Conservation (phyloP, 2,797 vertebrate genomes). For the Anguilla anguilla region DNA sequence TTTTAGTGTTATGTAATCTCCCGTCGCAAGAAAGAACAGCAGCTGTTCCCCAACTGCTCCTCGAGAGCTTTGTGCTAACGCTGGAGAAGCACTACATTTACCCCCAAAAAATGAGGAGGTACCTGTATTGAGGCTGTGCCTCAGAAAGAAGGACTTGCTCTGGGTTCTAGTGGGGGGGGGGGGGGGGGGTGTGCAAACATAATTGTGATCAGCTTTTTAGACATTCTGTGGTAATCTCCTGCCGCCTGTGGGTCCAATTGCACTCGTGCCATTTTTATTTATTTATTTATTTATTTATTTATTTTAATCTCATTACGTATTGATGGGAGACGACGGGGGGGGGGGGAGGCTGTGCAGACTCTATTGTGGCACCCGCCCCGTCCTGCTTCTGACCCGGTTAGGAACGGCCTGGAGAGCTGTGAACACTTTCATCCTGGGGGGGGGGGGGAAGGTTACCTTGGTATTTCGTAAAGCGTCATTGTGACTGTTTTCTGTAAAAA, state of each 20-base stretch:
- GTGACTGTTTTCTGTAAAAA: no score
- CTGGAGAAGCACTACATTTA: background rate
- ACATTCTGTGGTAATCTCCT: background rate
- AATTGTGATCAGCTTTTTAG: background rate
- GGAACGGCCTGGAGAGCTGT: background rate
- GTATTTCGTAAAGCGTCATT: no score
- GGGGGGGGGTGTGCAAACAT: no score
- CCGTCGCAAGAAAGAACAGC: background rate
- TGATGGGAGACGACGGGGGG: background rate
- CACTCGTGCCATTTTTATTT: conserved; percentile 3
- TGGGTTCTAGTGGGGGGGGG: background rate
- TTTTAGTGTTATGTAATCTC: background rate
- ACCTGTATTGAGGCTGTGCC: background rate
- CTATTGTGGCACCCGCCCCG: background rate
- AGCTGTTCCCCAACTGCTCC: background rate
- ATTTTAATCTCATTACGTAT: conserved; percentile 24
- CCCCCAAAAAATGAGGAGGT: background rate
- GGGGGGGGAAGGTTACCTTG: no score
- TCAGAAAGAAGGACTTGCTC: background rate
- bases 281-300: no score
- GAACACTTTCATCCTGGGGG: background rate
- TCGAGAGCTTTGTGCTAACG: background rate
- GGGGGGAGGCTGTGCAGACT: conserved; percentile 13
- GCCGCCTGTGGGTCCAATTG: conserved; percentile 19
- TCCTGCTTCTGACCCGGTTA: background rate